These are phyloP conservation scores for Neolamprologus tretocephalus DNA, from an alignment of 2,113 vertebrate species.

Conservation along the genomic window DNA sequence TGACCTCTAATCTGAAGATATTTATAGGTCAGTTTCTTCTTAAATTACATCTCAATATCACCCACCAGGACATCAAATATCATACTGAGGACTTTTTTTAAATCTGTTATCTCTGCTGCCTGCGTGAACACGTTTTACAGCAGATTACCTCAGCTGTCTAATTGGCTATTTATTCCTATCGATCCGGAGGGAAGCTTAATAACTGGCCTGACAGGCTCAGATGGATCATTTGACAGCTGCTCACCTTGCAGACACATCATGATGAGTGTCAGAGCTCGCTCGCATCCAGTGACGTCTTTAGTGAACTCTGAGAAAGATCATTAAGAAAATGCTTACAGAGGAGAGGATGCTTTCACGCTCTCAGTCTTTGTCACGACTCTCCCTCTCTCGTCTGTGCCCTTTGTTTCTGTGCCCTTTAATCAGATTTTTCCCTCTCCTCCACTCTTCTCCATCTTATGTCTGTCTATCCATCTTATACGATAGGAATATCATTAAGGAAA, in stretches of 20 bases:
- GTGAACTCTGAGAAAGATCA: slow-evolving; percentile 13
- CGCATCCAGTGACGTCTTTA: slow-evolving; percentile 18
- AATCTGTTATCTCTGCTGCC: neutral
- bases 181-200: slow-evolving; percentile 34
- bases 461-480: neutral
- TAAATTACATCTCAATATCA: neutral
- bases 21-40: neutral
- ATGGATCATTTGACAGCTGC: slow-evolving; percentile 37
- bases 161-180: slow-evolving; percentile 53
- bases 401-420: slow-evolving; percentile 4
- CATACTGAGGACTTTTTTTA: neutral
- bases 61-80: neutral
- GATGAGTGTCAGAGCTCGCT: slow-evolving; percentile 25
- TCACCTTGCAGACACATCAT: slow-evolving; percentile 31
- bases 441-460: neutral
- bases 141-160: slow-evolving; percentile 22
- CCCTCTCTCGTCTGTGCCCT: neutral
- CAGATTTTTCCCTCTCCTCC: neutral
- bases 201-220: slow-evolving; percentile 2
- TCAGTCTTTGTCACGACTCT: neutral
- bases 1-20: neutral
- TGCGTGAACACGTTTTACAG: neutral
- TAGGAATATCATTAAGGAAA: slow-evolving; percentile 40
- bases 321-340: slow-evolving; percentile 30
- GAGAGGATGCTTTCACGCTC: neutral